Evolutionary conservation across 2,797 vertebrate species (phyloP).

Genomic region (Fistularia commersonii): DNA sequence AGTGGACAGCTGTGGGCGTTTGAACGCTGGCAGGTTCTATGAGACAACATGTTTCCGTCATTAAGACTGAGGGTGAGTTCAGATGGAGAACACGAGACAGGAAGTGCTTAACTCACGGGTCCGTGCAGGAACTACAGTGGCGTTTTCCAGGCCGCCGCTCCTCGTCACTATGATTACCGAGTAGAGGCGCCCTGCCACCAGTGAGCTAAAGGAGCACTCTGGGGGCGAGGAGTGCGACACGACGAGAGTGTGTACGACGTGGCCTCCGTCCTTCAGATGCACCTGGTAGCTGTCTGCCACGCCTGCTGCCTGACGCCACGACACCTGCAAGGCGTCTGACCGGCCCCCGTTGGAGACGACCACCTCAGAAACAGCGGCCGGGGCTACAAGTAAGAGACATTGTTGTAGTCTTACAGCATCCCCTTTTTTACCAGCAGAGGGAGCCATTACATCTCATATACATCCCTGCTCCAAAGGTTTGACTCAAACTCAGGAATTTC

Average conservation of each 20-base stretch:
- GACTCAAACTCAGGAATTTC: no score
- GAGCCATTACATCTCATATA: no score
- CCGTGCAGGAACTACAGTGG: conserved; percentile 75
- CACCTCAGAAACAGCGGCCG: conserved; percentile 82
- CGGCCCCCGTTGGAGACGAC: conserved; percentile 81
- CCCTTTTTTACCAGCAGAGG: no score
- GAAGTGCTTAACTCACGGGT: conserved; percentile 78
- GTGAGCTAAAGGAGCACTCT: conserved; percentile 87
- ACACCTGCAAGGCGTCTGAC: conserved; percentile 83
- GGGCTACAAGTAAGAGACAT: conserved; percentile 68
- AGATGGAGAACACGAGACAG: not conserved
- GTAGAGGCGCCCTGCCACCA: conserved; percentile 86
- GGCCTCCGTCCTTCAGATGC: conserved; percentile 69
- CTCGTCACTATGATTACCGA: conserved; percentile 81
- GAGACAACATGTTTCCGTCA: not conserved
- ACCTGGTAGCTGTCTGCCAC: conserved; percentile 86
- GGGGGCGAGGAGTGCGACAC: conserved; percentile 67
- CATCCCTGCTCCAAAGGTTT: no score
- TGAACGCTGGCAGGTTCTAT: conserved; percentile 87
- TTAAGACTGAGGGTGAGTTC: not conserved
- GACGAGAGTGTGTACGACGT: conserved; percentile 68
- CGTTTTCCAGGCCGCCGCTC: conserved; percentile 83
- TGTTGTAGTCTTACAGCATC: not conserved
- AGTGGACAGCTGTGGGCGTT: conserved; percentile 87
- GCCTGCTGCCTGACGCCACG: conserved; percentile 84